Evolutionary conservation across 2,113 vertebrate genomes (phyloP).

Genomic region (Cacatua alba): DNA sequence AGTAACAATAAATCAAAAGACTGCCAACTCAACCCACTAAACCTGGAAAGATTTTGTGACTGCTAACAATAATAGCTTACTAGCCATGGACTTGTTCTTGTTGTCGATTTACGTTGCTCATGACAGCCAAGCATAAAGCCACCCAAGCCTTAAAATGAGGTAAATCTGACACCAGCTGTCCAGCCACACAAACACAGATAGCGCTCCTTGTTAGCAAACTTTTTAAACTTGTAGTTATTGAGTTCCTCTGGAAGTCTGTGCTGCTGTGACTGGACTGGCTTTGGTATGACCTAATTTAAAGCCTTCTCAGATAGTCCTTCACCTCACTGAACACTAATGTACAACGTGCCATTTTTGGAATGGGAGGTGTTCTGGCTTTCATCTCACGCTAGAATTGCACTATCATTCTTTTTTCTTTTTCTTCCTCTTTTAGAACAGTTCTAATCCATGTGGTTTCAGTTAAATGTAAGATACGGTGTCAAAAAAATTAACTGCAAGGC

Average conservation of each 20-base stretch:
- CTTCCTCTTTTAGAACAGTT: neutral
- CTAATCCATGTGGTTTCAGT: neutral
- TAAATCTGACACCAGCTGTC: neutral
- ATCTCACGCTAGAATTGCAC: neutral
- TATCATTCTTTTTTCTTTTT: neutral
- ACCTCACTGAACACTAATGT: neutral
- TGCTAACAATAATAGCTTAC: neutral
- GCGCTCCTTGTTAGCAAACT: neutral
- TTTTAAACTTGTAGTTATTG: neutral
- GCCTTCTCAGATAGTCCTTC: neutral
- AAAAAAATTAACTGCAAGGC: neutral
- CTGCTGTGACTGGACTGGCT: neutral
- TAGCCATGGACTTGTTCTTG: neutral
- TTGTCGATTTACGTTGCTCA: neutral
- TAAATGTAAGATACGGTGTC: neutral
- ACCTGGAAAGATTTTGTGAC: neutral
- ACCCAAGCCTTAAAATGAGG: neutral
- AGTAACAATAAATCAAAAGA: neutral
- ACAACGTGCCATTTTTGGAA: neutral
- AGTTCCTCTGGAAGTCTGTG: neutral
- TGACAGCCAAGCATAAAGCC: neutral
- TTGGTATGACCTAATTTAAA: neutral
- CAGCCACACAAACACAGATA: rapidly evolving
- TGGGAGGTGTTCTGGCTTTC: neutral
- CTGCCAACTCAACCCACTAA: neutral